phyloP scores from a whole-genome alignment of 2,888 invertebrate species.

The Girardia tigrina region DNA sequence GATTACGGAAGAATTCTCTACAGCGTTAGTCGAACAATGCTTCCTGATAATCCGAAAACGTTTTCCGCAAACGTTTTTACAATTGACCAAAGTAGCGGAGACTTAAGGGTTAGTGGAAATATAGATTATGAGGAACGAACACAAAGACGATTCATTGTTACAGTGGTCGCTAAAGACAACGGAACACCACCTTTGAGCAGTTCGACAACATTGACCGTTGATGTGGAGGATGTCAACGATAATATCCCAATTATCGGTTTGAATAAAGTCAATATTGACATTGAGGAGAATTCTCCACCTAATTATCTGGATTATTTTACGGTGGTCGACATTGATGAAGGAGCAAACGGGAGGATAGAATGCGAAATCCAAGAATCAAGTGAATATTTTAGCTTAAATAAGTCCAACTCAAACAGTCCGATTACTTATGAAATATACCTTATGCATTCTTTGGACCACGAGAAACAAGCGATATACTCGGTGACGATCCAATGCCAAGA shows the following conservation, averaged over 20 bases:
- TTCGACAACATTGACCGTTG: not conserved
- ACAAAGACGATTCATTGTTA: not conserved
- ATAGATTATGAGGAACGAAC: not conserved
- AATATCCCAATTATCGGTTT: not conserved
- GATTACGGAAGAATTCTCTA: not conserved
- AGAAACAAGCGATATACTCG: not conserved
- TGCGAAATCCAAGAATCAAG: not conserved
- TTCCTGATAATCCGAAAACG: not conserved
- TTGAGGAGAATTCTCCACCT: not conserved
- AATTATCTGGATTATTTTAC: conserved; percentile 1
- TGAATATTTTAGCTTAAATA: not conserved
- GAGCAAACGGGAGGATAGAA: not conserved
- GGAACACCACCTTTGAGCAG: not conserved
- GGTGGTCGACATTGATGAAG: not conserved
- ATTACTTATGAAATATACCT: conserved; percentile 9
- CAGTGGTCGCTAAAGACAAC: not conserved
- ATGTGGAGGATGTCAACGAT: not conserved
- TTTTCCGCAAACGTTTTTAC: not conserved
- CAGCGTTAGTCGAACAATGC: not conserved
- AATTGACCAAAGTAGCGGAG: not conserved
- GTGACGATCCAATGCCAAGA: not conserved
- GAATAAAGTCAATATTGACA: not conserved
- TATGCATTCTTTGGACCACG: not conserved
- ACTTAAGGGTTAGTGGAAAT: not conserved
- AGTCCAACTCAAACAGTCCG: not conserved